These are phyloP conservation scores for Caenorhabditis becei DNA, from an alignment of 2,888 invertebrate species.

Conservation along the genomic window DNA sequence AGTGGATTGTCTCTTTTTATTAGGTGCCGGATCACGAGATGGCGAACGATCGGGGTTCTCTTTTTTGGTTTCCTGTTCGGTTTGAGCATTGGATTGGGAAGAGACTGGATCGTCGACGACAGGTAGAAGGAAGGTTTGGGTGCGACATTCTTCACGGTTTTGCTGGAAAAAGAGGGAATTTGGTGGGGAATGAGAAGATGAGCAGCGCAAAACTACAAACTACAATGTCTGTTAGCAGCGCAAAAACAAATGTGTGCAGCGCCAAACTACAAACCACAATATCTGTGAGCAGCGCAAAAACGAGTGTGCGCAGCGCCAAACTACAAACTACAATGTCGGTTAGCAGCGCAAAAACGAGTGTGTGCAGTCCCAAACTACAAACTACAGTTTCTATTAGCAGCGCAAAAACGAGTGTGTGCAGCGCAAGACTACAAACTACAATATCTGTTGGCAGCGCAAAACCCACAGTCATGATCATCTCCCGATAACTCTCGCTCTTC, in stretches of 20 bases:
- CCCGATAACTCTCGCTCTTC: constrained; percentile 46
- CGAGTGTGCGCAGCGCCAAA: too few species aligned
- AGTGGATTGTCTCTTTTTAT: constrained; percentile 16
- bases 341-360: too few species aligned
- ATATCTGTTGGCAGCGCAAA: background rate
- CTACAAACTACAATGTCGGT: too few species aligned
- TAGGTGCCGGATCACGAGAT: background rate
- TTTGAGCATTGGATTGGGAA: background rate
- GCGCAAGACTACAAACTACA: background rate
- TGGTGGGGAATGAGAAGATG: too few species aligned
- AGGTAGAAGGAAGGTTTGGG: constrained; percentile 20
- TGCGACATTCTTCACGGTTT: constrained; percentile 28
- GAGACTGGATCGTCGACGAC: background rate
- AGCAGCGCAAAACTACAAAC: background rate
- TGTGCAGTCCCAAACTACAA: too few species aligned
- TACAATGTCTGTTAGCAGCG: too few species aligned
- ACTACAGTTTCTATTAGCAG: background rate
- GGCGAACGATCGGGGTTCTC: constrained; percentile 3
- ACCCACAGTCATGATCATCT: constrained; percentile 30
- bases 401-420: background rate
- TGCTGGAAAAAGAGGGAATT: constrained; percentile 23
- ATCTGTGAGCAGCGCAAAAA: too few species aligned
- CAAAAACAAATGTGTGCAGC: too few species aligned
- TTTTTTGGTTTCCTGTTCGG: background rate
- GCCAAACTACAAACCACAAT: too few species aligned